Evolutionary conservation across 2,113 vertebrate genomes (phyloP), one percentile per base, ranked within the genome.

Genomic region (Mus pahari): DNA sequence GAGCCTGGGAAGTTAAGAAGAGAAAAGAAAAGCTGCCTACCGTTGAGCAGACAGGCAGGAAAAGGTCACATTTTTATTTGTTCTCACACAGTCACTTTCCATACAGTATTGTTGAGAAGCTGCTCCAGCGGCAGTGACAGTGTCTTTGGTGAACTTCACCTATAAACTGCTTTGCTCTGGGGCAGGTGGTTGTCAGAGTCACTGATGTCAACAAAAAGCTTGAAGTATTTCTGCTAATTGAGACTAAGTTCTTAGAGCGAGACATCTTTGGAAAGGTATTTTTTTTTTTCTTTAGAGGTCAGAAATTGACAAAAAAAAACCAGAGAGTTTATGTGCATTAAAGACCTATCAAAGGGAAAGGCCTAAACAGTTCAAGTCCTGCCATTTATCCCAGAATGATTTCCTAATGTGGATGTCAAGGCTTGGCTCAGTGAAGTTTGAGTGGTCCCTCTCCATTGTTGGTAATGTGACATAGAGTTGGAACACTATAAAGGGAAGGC

Each of bases 321-420:
- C 13, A 79, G 4, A n/a, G 28, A 13, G 48, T 3, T 77, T n/a
- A 19, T 81, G 19, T 14, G 81, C 60, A 16, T 22, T 83, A 78
- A 95, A 93, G n/a, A 70, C 11, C 10, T 88, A 62, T 62, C 28
- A 16, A 94, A 92, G 50, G 60, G n/a, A 64, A 84, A 86, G 64
- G 50, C 71, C 16, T 3, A 5, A 11, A n/a, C 48, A n/a, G 14
- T 48, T 86, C 74, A 96, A 86, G 77, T 93, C 33, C 77, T 19
- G 8, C 86, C 16, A 58, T 89, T 53, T 94, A 60, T n/a, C 50
- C 45, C 22, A 60, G 39, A 93, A 62, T 77, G 36, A 42, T 87
- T 45, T 60, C 19, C 70, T 84, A 64, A 81, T 17, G 11, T 90
- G 50, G 50, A 36, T 75, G 42, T 91, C 7, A 78, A 42, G 24